phyloP scores from a whole-genome alignment of 2,888 invertebrate genomes.

The Cephus runcator region DNA sequence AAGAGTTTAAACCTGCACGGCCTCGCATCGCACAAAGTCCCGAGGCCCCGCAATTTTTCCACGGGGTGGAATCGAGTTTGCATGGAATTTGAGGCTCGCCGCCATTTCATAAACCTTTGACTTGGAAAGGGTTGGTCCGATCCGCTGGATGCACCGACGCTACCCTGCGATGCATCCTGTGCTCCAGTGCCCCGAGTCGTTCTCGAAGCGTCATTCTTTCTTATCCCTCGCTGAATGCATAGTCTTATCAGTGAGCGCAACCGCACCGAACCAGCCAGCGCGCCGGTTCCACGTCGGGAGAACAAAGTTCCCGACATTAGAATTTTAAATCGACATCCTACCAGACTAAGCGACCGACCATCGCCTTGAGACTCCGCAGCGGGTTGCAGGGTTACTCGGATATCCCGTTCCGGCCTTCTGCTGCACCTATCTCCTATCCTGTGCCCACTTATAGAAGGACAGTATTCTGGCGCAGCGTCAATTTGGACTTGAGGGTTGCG shows the following conservation, averaged over 20 bases:
- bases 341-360: neutral
- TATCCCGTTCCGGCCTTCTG: neutral
- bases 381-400: conserved; percentile 33
- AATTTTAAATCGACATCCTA: conserved; percentile 56
- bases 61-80: conserved; percentile 48
- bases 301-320: conserved; percentile 43
- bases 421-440: neutral
- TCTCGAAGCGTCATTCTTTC: neutral
- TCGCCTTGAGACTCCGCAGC: neutral
- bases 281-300: neutral
- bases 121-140: neutral
- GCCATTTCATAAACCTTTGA: conserved; percentile 50
- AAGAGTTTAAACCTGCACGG: neutral
- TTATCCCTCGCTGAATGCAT: neutral
- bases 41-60: neutral
- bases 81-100: conserved; percentile 49
- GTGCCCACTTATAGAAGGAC: neutral
- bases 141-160: neutral
- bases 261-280: neutral
- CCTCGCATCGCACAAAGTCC: neutral
- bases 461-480: no score
- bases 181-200: neutral
- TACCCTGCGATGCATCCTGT: neutral
- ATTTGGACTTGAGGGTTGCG: no score
- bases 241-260: neutral